Percentiles rank a stretch among this genome's conserved stretches.
Evolutionary conservation across 2,888 invertebrate species (phyloP).

Genomic region (Netelia fuscicornis): DNA sequence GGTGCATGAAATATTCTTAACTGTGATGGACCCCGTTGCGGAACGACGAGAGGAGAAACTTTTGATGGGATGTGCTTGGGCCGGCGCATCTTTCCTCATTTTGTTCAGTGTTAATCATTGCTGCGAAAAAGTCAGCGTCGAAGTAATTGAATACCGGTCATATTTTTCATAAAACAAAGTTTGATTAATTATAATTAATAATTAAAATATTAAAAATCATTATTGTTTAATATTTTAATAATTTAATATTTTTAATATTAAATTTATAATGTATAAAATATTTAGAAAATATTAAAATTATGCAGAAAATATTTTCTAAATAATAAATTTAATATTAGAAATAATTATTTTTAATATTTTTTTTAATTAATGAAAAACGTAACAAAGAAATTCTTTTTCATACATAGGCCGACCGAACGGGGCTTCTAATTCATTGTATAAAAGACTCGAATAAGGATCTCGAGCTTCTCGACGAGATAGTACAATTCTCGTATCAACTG

Average conservation of each 20-base stretch:
- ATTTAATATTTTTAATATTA: no score
- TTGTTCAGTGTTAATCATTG: background rate
- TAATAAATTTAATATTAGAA: no score
- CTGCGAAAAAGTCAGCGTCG: background rate
- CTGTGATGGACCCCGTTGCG: no score
- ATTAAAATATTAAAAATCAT: no score
- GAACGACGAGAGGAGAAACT: background rate
- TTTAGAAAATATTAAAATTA: no score
- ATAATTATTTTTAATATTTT: no score
- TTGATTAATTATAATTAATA: background rate
- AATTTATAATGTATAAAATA: no score
- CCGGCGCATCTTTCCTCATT: background rate
- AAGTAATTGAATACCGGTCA: background rate
- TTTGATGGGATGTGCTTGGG: background rate
- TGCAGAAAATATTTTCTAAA: no score
- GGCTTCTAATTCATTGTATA: constrained; percentile 67
- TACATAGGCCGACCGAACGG: constrained; percentile 57
- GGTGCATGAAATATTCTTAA: background rate
- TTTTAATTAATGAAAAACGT: no score
- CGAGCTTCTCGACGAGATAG: constrained; percentile 63
- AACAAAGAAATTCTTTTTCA: no score
- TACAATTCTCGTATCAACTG: constrained; percentile 71
- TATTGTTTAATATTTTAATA: no score
- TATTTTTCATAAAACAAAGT: background rate
- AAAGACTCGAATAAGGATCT: constrained; percentile 51